Percentiles rank a stretch among this genome's conserved stretches.
These are phyloP conservation scores for Bombylius major DNA, from an alignment of 2,888 invertebrate species.

Conservation along the genomic window DNA sequence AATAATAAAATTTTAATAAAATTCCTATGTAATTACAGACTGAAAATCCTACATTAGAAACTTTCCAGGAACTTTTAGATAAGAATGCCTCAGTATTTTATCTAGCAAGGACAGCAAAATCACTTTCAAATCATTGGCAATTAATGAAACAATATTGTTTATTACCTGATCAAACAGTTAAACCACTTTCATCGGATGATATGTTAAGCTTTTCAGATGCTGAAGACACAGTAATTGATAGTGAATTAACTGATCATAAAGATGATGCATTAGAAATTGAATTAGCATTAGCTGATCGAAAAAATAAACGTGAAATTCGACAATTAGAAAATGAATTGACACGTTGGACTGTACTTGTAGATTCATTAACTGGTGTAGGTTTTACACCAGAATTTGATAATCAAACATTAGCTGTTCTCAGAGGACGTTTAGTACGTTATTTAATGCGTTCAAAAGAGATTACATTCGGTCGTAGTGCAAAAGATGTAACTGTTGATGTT, in stretches of 20 bases:
- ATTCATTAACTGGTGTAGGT: conserved; percentile 73
- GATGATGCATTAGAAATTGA: conserved; percentile 75
- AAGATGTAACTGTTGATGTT: conserved; percentile 82
- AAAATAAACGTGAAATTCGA: conserved; percentile 75
- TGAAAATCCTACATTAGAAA: conserved; percentile 57
- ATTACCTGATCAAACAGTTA: conserved; percentile 76
- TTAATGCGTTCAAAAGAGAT: conserved; percentile 92
- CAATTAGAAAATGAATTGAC: conserved; percentile 77
- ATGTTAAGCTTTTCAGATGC: conserved; percentile 78
- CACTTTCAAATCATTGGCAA: conserved; percentile 81
- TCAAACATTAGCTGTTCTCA: conserved; percentile 82
- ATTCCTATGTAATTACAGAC: conserved; percentile 38
- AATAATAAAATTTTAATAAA: too few relatives aligned
- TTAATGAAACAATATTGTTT: conserved; percentile 84
- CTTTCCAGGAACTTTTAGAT: conserved; percentile 73
- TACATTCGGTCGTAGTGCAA: conserved; percentile 80
- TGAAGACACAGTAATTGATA: conserved; percentile 76
- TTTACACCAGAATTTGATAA: conserved; percentile 76
- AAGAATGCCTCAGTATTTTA: conserved; percentile 79
- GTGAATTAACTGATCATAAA: conserved; percentile 62
- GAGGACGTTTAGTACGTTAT: conserved; percentile 84
- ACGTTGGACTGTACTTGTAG: conserved; percentile 87
- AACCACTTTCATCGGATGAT: conserved; percentile 48
- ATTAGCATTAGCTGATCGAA: conserved; percentile 57
- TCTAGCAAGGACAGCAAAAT: conserved; percentile 73